Evolutionary conservation across 2,797 vertebrate genomes (phyloP), one percentile per base, ranked within the genome.

Genomic region (Hydrocynus forskahlii): DNA sequence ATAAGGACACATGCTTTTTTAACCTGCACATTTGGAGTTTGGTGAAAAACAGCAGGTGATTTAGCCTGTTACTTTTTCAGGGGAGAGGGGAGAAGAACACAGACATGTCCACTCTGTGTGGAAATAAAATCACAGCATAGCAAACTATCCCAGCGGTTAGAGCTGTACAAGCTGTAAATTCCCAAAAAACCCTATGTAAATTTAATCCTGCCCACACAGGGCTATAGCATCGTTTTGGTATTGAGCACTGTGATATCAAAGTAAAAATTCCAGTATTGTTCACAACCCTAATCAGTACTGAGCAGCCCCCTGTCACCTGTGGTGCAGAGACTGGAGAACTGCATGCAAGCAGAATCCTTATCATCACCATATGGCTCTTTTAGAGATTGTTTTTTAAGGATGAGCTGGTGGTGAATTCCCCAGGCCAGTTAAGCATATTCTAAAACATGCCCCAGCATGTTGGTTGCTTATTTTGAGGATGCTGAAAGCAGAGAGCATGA

Each of bases 401-500:
- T 0, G 10, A 60, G 59, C 59, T 60, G 14, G n/a, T 50, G 12
- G n/a, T 23, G 5, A 21, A 69, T 21, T 23, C 21, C 43, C 21
- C 13, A 9, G 23, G 40, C 19, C 19, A 21, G 40, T 14, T 14
- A 43, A n/a, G 17, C 0, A 5, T 48, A 23, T 5, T 23, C 67
- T 12, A 68, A 14, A 69, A 69, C 40, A 69, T 69, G 67, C 23
- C n/a, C 67, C 67, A 69, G 67, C 40, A 48, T 48, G 43, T 50
- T 40, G 16, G 43, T 21, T 43, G 40, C n/a, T 21, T 68, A 45
- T 68, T 40, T 23, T 45, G 0, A 69, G 19, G 6, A 43, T 67
- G 38, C 38, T 5, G 9, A 35, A 67, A 67, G 38, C 64, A 67
- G 19, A 19, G 6, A 67, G 35, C 17, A 67, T 19, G 40, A 43